Percentiles rank a stretch among this genome's conserved stretches.
phyloP scores from a whole-genome alignment of 2,888 invertebrate species.

The Marronus borbonicus region DNA sequence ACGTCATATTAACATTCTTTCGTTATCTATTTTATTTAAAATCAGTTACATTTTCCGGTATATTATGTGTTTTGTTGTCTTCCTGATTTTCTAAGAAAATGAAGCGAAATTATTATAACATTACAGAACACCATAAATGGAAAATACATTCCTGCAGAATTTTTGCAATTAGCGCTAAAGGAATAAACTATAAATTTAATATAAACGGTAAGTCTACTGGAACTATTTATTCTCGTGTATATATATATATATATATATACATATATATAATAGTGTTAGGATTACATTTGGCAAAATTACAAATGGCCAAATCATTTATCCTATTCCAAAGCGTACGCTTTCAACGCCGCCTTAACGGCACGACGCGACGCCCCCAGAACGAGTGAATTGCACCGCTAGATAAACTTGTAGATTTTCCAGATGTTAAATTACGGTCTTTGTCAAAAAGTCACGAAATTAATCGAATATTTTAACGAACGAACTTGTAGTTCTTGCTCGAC shows the following conservation, averaged over 20 bases:
- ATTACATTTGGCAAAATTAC: background rate
- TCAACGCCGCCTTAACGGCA: background rate
- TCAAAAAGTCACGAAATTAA: constrained; percentile 37
- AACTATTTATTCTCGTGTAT: background rate
- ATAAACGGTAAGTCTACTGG: too few relatives aligned
- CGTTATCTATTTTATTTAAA: too few relatives aligned
- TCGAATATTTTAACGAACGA: constrained; percentile 40
- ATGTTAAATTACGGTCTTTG: constrained; percentile 34
- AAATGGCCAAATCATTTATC: background rate
- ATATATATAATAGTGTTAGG: background rate
- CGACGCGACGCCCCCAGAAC: background rate
- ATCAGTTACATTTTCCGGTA: too few relatives aligned
- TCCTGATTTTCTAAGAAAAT: too few relatives aligned
- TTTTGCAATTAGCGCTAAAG: too few relatives aligned
- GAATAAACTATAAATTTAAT: too few relatives aligned
- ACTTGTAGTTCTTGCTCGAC: constrained; percentile 31
- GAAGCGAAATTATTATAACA: too few relatives aligned
- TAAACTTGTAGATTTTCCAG: constrained; percentile 30
- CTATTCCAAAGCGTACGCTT: background rate
- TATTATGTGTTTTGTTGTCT: too few relatives aligned
- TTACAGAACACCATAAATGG: too few relatives aligned
- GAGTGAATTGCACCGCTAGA: constrained; percentile 1
- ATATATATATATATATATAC: background rate
- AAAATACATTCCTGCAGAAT: too few relatives aligned
- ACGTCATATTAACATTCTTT: too few relatives aligned